A percentile compares a stretch with the other conserved stretches of the same genome.
Conservation (phyloP, 2,113 vertebrate species). For the Callipepla californica region DNA sequence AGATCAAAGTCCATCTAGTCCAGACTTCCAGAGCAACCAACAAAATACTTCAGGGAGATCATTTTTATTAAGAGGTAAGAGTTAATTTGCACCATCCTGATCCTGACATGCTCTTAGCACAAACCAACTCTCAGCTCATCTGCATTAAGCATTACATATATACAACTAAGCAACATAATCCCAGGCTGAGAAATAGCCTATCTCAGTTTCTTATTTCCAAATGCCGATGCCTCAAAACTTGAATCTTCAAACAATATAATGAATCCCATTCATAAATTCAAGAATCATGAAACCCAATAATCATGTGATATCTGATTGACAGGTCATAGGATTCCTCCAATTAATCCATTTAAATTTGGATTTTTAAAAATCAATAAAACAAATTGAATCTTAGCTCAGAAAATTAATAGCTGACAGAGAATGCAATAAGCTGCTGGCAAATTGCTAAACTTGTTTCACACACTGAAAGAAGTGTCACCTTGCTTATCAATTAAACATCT, state of each 20-base stretch:
- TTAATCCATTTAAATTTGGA: background rate
- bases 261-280: background rate
- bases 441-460: background rate
- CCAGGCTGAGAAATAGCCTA: background rate
- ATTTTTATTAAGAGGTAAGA: slow-evolving; percentile 42
- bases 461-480: background rate
- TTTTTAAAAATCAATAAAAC: background rate
- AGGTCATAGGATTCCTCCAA: background rate
- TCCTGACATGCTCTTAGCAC: slow-evolving; percentile 1
- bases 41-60: background rate
- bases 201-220: background rate
- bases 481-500: background rate
- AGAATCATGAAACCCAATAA: background rate
- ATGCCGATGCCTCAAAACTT: background rate
- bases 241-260: background rate
- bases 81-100: slow-evolving; percentile 10
- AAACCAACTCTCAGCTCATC: background rate
- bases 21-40: background rate
- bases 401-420: background rate
- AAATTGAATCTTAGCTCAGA: background rate
- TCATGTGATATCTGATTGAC: background rate
- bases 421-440: background rate
- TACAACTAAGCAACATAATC: slow-evolving; percentile 12
- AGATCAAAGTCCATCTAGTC: slow-evolving; percentile 28
- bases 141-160: slow-evolving; percentile 35